Conservation (phyloP, 2,888 invertebrate genomes). For the Selenia dentaria region DNA sequence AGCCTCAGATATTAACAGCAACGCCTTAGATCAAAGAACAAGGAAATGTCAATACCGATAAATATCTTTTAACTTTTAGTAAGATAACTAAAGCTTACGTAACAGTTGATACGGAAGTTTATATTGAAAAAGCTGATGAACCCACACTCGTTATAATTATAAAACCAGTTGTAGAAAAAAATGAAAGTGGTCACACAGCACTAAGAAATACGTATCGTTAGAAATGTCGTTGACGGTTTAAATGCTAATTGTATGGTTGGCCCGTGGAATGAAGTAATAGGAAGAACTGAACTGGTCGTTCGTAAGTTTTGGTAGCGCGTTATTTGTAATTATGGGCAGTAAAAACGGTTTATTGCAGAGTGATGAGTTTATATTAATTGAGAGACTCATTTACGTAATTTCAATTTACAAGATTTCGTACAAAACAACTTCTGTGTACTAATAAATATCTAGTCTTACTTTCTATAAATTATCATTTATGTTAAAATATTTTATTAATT, state of each 20-base stretch:
- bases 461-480: too few relatives aligned
- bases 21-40: too few relatives aligned
- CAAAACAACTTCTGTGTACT: too few relatives aligned
- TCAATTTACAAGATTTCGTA: too few relatives aligned
- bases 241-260: slow-evolving; percentile 8
- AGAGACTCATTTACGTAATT: too few relatives aligned
- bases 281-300: neutral
- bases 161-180: slow-evolving; percentile 38
- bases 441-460: too few relatives aligned
- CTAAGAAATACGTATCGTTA: slow-evolving; percentile 7
- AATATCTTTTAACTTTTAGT: neutral
- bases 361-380: too few relatives aligned
- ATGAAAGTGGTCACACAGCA: slow-evolving; percentile 40
- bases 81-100: slow-evolving; percentile 10
- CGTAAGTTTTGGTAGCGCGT: slow-evolving; percentile 5
- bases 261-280: slow-evolving; percentile 10
- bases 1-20: too few relatives aligned
- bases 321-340: slow-evolving; percentile 6
- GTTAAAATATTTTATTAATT: too few relatives aligned
- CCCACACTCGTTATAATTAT: slow-evolving; percentile 33
- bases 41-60: slow-evolving; percentile 7
- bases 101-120: slow-evolving; percentile 18
- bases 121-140: slow-evolving; percentile 30
- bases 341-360: neutral
- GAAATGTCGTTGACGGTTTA: slow-evolving; percentile 9